Percentiles rank a stretch among this genome's conserved stretches.
Conservation (phyloP, 2,888 invertebrate species). For the Blastobasis adustella region DNA sequence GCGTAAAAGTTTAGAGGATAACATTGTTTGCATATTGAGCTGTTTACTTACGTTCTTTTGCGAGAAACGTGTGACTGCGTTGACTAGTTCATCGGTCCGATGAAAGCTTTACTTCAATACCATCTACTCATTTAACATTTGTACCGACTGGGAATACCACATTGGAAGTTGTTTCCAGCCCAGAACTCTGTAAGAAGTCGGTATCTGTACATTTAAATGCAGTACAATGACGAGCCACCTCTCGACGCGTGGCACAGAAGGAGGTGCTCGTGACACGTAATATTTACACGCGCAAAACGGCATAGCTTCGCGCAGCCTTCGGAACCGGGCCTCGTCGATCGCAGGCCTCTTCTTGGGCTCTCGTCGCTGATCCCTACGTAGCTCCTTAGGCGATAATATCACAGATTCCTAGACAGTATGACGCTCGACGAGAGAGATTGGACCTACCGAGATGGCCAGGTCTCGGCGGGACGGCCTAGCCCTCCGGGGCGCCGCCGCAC, state of each 20-base stretch:
- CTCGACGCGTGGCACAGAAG: no score
- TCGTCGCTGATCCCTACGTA: slow-evolving; percentile 12
- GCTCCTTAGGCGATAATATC: slow-evolving; percentile 69
- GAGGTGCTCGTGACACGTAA: no score
- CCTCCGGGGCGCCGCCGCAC: slow-evolving; percentile 55
- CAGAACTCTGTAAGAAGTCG: no score
- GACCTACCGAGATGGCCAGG: slow-evolving; percentile 11
- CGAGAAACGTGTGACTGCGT: slow-evolving; percentile 15
- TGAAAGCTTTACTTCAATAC: slow-evolving; percentile 34
- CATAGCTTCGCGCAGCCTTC: no score
- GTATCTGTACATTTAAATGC: slow-evolving; percentile 28
- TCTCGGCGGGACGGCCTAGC: slow-evolving; percentile 24
- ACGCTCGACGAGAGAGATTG: slow-evolving; percentile 26
- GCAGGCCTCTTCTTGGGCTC: not conserved
- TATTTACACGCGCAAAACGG: no score
- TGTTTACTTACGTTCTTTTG: slow-evolving; percentile 5
- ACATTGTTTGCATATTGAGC: not conserved
- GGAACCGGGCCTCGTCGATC: no score
- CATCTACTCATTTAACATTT: slow-evolving; percentile 27
- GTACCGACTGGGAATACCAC: slow-evolving; percentile 16
- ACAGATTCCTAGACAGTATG: slow-evolving; percentile 61
- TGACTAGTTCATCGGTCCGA: slow-evolving; percentile 40
- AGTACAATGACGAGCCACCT: slow-evolving; percentile 19
- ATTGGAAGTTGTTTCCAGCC: no score
- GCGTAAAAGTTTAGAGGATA: no score